Evolutionary conservation across 2,888 invertebrate species (phyloP).

Genomic region (Lycocerus yunnanus): DNA sequence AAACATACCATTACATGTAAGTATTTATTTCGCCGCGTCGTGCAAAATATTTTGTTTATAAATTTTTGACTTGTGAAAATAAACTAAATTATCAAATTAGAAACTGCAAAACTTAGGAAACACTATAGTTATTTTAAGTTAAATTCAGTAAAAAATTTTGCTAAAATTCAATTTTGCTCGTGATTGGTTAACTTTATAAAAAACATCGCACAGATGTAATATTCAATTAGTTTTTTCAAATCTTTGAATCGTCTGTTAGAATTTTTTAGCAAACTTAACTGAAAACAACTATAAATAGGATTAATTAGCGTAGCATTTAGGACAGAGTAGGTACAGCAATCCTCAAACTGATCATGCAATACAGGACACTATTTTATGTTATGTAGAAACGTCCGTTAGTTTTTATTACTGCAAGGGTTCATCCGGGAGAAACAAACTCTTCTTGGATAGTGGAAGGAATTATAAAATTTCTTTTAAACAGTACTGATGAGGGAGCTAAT

Average conservation of each 20-base stretch:
- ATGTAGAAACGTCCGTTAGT: constrained; percentile 68
- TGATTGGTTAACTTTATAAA: too few relatives aligned
- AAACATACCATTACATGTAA: constrained; percentile 59
- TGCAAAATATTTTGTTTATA: neutral
- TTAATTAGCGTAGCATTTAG: neutral
- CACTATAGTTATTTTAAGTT: too few relatives aligned
- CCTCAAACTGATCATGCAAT: neutral
- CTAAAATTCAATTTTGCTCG: too few relatives aligned
- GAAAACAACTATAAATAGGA: neutral
- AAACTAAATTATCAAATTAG: neutral
- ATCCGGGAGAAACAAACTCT: constrained; percentile 87
- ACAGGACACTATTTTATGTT: constrained; percentile 8
- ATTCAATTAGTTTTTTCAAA: too few relatives aligned
- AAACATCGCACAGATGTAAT: too few relatives aligned
- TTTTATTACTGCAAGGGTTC: constrained; percentile 79
- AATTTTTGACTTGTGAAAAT: neutral
- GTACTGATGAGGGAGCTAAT: constrained; percentile 61
- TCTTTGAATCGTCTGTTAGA: too few relatives aligned
- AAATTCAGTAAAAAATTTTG: neutral
- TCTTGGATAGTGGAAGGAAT: constrained; percentile 90
- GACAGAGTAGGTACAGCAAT: neutral
- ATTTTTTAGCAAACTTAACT: too few relatives aligned
- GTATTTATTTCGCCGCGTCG: constrained; percentile 15
- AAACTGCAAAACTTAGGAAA: too few relatives aligned
- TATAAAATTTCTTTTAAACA: constrained; percentile 66